phyloP scores from a whole-genome alignment of 2,888 invertebrate species.

The Adelognathus sp. region DNA sequence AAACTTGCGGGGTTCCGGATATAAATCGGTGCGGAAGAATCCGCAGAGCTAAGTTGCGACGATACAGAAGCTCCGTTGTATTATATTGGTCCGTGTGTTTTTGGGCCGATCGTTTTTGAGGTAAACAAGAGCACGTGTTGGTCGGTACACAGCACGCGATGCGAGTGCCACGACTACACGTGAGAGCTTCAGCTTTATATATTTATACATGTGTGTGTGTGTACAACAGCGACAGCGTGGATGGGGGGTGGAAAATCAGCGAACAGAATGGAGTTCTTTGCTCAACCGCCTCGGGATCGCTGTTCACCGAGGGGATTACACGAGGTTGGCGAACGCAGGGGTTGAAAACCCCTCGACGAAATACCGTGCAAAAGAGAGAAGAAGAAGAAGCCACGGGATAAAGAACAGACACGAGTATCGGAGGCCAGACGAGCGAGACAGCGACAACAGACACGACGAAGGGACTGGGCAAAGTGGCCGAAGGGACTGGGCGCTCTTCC shows the following conservation, averaged over 20 bases:
- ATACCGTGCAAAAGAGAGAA: neutral
- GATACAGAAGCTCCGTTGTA: neutral
- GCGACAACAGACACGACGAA: constrained; percentile 27
- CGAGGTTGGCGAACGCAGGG: neutral
- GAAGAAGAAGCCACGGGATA: neutral
- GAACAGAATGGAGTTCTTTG: constrained; percentile 67
- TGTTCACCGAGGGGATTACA: neutral
- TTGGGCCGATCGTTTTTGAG: constrained; percentile 67
- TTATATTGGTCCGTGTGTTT: constrained; percentile 62
- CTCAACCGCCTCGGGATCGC: constrained; percentile 65
- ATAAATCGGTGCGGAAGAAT: constrained; percentile 47
- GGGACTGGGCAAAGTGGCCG: constrained; percentile 38
- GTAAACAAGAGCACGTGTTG: constrained; percentile 80
- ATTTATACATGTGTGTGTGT: too few species aligned
- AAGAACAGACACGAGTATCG: constrained; percentile 27
- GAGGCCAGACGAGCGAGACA: constrained; percentile 14
- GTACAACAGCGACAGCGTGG: neutral
- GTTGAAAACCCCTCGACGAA: neutral
- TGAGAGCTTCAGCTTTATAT: too few species aligned
- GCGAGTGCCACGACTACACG: neutral
- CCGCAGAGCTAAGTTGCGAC: constrained; percentile 43
- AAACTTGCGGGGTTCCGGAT: constrained; percentile 24
- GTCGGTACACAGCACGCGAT: constrained; percentile 40
- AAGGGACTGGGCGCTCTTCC: constrained; percentile 21
- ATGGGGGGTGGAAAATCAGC: constrained; percentile 68